Conservation (phyloP, 2,888 invertebrate genomes). For the Yponomeuta malinellus region DNA sequence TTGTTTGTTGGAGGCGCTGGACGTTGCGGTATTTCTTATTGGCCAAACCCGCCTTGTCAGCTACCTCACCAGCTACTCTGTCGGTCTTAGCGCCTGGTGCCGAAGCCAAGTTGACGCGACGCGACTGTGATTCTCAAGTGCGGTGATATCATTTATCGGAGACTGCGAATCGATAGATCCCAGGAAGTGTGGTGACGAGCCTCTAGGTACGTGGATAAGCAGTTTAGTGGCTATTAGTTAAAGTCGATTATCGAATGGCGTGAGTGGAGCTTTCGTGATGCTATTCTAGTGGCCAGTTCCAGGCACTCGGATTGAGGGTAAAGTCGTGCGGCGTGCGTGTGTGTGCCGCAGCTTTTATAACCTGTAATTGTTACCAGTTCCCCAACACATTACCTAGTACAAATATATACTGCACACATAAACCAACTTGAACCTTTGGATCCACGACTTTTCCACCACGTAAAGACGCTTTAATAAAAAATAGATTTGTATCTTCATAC, state of each 20-base stretch:
- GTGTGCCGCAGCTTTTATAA: neutral
- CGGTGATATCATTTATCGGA: constrained; percentile 1
- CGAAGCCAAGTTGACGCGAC: neutral
- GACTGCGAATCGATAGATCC: neutral
- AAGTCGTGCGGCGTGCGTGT: neutral
- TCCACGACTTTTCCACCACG: neutral
- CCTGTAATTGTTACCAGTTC: neutral
- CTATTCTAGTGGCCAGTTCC: neutral
- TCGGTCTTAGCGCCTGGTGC: no score
- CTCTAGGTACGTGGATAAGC: neutral
- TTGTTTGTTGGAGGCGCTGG: neutral
- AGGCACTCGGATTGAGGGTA: constrained; percentile 1
- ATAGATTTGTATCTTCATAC: no score
- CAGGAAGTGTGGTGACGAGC: constrained; percentile 1
- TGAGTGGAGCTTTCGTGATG: neutral
- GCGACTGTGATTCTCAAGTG: neutral
- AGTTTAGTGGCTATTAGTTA: neutral
- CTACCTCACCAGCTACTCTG: neutral
- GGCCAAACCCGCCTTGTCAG: neutral
- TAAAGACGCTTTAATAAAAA: neutral
- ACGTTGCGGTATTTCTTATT: neutral
- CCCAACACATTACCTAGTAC: neutral
- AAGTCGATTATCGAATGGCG: neutral
- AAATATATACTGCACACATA: no score
- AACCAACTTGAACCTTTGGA: neutral